phyloP scores from a whole-genome alignment of 1,140 invertebrate species.

The Andrena cerasifolii region DNA sequence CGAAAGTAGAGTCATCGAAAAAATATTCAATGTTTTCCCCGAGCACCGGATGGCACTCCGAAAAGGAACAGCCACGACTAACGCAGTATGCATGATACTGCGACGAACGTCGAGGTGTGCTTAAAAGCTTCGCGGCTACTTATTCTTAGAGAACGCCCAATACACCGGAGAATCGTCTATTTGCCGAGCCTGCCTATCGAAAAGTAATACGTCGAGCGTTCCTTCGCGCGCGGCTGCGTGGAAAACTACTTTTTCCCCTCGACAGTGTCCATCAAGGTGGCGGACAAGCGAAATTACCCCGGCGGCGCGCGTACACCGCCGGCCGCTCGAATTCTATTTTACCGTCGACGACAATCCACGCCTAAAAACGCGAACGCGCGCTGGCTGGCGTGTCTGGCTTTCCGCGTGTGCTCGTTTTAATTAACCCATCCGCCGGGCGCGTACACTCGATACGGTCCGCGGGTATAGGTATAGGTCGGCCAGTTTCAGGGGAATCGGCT shows the following conservation, averaged over 20 bases:
- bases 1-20: neutral
- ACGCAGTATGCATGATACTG: no score
- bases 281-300: conserved; percentile 20
- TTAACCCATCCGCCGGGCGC: conserved; percentile 44
- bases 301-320: neutral
- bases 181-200: neutral
- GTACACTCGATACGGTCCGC: conserved; percentile 40
- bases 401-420: conserved; percentile 49
- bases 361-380: conserved; percentile 17
- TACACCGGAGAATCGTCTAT: conserved; percentile 1
- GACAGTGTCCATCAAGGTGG: conserved; percentile 3
- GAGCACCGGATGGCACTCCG: neutral
- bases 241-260: conserved; percentile 21
- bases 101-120: neutral
- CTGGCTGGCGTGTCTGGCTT: conserved; percentile 8
- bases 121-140: neutral
- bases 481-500: conserved; percentile 44
- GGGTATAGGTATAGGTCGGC: conserved; percentile 46
- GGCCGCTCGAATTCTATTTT: neutral
- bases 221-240: neutral
- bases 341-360: neutral
- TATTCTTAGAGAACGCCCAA: no score
- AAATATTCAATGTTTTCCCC: conserved; percentile 16
- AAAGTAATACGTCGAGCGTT: neutral
- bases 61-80: conserved; percentile 1